Evolutionary conservation across 2,888 invertebrate species (phyloP).

Genomic region (Patella ulyssiponensis): DNA sequence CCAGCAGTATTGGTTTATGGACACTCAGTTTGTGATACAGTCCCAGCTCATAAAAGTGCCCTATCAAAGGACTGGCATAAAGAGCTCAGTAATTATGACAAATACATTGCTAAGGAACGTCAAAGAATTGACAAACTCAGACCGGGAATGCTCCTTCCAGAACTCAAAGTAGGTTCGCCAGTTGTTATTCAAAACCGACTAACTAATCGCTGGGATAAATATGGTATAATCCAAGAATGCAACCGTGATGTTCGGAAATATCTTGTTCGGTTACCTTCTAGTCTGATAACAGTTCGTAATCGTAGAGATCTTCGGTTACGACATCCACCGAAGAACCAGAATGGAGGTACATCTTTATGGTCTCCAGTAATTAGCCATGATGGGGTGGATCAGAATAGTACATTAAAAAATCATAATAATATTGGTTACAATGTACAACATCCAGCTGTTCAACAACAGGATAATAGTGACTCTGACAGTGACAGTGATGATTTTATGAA

Average conservation of each 20-base stretch:
- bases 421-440: not conserved
- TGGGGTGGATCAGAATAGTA: not conserved
- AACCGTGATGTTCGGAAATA: too few species aligned
- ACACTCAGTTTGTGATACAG: too few species aligned
- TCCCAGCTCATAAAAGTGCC: not conserved
- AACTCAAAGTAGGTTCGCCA: not conserved
- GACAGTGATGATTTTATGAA: not conserved
- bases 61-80: not conserved
- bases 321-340: not conserved
- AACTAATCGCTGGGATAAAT: too few species aligned
- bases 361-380: not conserved
- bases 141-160: not conserved
- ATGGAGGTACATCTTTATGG: not conserved
- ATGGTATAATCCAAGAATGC: too few species aligned
- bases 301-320: too few species aligned
- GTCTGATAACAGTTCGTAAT: too few species aligned
- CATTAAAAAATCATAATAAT: not conserved
- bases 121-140: not conserved
- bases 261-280: too few species aligned
- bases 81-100: slow-evolving; percentile 1
- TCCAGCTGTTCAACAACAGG: not conserved
- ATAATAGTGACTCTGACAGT: not conserved
- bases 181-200: too few species aligned
- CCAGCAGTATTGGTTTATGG: too few species aligned
- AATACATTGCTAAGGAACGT: not conserved